Evolutionary conservation across 2,797 vertebrate genomes (phyloP), one percentile per base, ranked within the genome.

Genomic region (Liasis olivaceus): DNA sequence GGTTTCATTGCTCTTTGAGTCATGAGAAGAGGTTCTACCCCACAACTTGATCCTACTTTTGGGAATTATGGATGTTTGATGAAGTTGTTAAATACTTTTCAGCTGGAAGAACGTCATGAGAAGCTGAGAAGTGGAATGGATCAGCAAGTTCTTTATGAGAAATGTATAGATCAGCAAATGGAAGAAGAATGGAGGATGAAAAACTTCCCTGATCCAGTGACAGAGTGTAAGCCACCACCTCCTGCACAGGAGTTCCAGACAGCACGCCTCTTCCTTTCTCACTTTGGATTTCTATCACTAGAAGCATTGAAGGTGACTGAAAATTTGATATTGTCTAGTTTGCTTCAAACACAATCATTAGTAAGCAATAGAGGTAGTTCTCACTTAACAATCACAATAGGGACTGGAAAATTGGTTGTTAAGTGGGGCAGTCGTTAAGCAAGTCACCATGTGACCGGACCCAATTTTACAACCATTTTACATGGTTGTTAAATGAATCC

Each of bases 221-320:
- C 97, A 0, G 97, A 98, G 93, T 99, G 99, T 93, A 98, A 97
- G 89, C 98, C 98, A 1, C 98, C 98, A 0, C 94, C 98, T 9
- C 98, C 98, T 0, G 98, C 98, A 0, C 98, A 98, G 96, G 98
- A 98, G 95, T 99, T 99, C 96, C 99, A 99, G 96, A 99, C 98
- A 0, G 98, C 99, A 0, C 98, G 99, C 90, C 98, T 99, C 81
- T 98, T 99, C 96, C 98, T 99, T 93, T 99, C 99, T 5, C 98
- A 99, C 96, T 98, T 99, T 0, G 99, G 99, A 66, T 98, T 99
- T 96, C 98, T 99, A 92, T 99, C 99, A 0, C 97, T 99, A 93
- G 99, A 99, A 95, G 99, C 99, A 9, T 94, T 99, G 94, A 99
- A 99, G 98, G 99, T 99, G 97, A 97, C 85, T 95, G 95, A 89